Conservation (phyloP, 2,888 invertebrate genomes). For the Melolontha melolontha region DNA sequence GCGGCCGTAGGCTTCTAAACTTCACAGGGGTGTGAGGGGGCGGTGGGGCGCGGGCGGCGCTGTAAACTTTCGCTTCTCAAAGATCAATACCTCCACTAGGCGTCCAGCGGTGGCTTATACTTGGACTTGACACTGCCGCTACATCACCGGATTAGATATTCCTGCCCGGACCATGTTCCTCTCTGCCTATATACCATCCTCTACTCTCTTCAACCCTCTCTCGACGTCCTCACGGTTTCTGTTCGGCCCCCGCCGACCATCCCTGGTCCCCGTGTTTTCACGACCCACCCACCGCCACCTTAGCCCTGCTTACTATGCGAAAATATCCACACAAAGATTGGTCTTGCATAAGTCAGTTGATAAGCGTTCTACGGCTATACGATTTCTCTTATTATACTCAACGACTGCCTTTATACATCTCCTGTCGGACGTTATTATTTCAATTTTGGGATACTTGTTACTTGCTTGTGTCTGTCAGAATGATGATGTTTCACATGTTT, state of each 20-base stretch:
- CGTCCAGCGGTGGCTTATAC: conserved; percentile 59
- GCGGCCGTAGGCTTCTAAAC: conserved; percentile 66
- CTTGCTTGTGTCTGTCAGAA: too few relatives aligned
- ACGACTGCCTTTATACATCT: neutral
- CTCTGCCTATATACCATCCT: conserved; percentile 33
- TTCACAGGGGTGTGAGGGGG: conserved; percentile 58
- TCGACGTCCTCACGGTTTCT: conserved; percentile 14
- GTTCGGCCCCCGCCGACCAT: conserved; percentile 11
- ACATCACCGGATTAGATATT: conserved; percentile 57
- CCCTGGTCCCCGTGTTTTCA: conserved; percentile 6
- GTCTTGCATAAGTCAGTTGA: conserved; percentile 39
- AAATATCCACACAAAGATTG: conserved; percentile 45
- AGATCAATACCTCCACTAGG: conserved; percentile 67
- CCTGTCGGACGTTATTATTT: too few relatives aligned
- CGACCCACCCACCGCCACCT: conserved; percentile 22
- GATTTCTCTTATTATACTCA: conserved; percentile 8
- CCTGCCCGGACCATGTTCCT: conserved; percentile 48
- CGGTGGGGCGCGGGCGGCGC: conserved; percentile 57
- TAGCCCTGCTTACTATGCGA: conserved; percentile 45
- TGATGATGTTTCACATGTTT: too few relatives aligned
- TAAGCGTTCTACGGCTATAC: conserved; percentile 26
- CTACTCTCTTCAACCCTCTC: conserved; percentile 22
- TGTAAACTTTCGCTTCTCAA: conserved; percentile 68
- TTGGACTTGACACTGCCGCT: conserved; percentile 57
- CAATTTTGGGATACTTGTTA: too few relatives aligned